Evolutionary conservation across 37 sponge, comb jelly and placozoan species (phyloP), one percentile per base, ranked within the genome.

Genomic region (Oscarella lobularis): DNA sequence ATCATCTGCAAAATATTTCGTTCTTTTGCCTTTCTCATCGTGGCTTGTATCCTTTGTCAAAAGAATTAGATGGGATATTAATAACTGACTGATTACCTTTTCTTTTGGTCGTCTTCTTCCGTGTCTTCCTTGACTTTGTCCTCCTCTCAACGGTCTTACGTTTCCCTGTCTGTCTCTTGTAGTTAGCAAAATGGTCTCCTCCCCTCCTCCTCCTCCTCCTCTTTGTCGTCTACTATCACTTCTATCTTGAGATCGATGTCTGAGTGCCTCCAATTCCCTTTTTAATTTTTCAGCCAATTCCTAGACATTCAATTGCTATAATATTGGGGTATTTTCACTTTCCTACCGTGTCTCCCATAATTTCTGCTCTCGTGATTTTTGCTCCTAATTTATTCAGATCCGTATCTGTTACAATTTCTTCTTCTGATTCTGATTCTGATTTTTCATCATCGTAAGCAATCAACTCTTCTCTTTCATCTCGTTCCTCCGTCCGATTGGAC

Each of bases 321-420:
- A n/a, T n/a, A n/a, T n/a, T n/a, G n/a, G n/a, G n/a, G n/a, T n/a
- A n/a, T n/a, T n/a, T n/a, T n/a, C n/a, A n/a, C n/a, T n/a, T n/a
- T 40, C 83, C 85, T 27, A 33, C 81, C 6, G 70, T 31, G 35
- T 95, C 66, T 34, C 96, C 96, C 41, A 83, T 41, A 31, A 95
- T 35, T 77, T 95, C 96, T 30, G 96, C 96, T 80, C 82, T 90
- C 40, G 89, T 69, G 31, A 91, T 66, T 60, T 86, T 88, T 27
- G 96, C 92, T 32, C 85, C 79, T 3, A 88, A 31, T n/a, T 86
- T 31, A 77, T 95, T 91, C 33, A 95, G 77, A 35, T 88, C 80
- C 9, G 83, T 41, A 48, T 86, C 87, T 33, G 81, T 82, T 2
- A 88, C 80, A 39, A 41, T 41, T 20, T 80, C 74, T 2, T 1